Evolutionary conservation across 2,113 vertebrate species (phyloP).

Genomic region (Forbesichthys papilliferus): DNA sequence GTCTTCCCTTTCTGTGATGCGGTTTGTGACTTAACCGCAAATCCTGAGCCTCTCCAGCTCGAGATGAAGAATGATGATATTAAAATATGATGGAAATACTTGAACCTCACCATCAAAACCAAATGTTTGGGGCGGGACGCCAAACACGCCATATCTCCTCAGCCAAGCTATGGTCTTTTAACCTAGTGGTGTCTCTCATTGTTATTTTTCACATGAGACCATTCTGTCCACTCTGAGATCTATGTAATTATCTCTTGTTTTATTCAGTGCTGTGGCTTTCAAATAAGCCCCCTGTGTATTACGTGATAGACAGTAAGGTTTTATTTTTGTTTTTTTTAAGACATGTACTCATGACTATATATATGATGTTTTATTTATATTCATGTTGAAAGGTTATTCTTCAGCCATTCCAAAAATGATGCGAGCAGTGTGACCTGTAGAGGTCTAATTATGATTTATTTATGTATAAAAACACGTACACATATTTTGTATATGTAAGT

Average conservation of each 20-base stretch:
- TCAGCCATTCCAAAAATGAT: constrained; percentile 8
- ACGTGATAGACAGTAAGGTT: constrained; percentile 24
- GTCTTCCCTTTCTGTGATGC: constrained; percentile 31
- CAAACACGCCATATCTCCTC: constrained; percentile 45
- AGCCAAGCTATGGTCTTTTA: constrained; percentile 41
- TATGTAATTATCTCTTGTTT: constrained; percentile 58
- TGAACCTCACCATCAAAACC: constrained; percentile 52
- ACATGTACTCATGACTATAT: constrained; percentile 1
- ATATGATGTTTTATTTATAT: constrained; percentile 16
- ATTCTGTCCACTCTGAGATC: constrained; percentile 37
- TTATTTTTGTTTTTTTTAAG: constrained; percentile 18
- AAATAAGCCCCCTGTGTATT: constrained; percentile 50
- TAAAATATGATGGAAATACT: constrained; percentile 50
- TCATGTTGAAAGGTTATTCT: constrained; percentile 7
- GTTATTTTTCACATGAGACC: constrained; percentile 59
- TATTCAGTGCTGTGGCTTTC: constrained; percentile 50
- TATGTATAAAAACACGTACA: not conserved
- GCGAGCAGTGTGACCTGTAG: not conserved
- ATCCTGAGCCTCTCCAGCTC: constrained; percentile 18
- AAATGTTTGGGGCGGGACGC: constrained; percentile 17
- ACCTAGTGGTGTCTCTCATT: constrained; percentile 37
- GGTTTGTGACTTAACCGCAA: constrained; percentile 39
- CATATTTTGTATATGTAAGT: not conserved
- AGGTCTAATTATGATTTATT: constrained; percentile 11
- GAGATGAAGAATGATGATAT: constrained; percentile 51